Base-by-base conservation (phyloP, 1,140 invertebrate genomes). In the Lutraria rhynchaena region DNA sequence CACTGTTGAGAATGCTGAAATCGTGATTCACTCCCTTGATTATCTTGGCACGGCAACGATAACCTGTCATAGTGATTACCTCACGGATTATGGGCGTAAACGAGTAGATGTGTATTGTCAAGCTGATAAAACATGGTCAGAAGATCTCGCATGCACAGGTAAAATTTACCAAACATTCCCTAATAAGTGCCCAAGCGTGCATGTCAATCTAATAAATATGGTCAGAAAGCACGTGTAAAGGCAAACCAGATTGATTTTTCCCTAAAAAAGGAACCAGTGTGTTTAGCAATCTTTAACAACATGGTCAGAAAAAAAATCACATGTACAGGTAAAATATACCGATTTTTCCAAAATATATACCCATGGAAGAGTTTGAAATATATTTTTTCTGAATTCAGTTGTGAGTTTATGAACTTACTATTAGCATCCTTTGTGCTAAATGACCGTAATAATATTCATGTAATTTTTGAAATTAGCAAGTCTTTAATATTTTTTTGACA, bases 11-110 rank as follows among this genome's bases (percentile, higher is more conserved):
- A 57, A 57, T 31, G 69, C 49, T 37, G 29, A 3, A 1, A 31
- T 71, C 49, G 57, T 35, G 5, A 51, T 57, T 55, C 22, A 49
- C 11, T 71, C 69, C 33, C 22, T 71, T 1, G 69, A 71, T 13
- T 71, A 55, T 44, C 44, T 19, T 11, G 19, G 49, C 11, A 27
- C 35, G 19, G 69, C 51, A 24, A 55, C 49, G 41, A 46, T 71
- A 7, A 57, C 19, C 15, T 71, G 69, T 37, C 9, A 55, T 19
- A 1, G n/a, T 44, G 35, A 31, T 24, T 71, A 22, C 33, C 41
- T 17, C 27, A 19, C 69, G n/a, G 35, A 2, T n/a, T 51, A 53
- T 22, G 31, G 31, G 29, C n/a, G 1, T 5, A 1, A 15, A 9
- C 1, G 27, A 24, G n/a, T 71, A 46, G 31, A 46, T 0, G 51